These are phyloP conservation scores for Melanaphis sacchari DNA, from an alignment of 1,140 invertebrate genomes.

Conservation along the genomic window DNA sequence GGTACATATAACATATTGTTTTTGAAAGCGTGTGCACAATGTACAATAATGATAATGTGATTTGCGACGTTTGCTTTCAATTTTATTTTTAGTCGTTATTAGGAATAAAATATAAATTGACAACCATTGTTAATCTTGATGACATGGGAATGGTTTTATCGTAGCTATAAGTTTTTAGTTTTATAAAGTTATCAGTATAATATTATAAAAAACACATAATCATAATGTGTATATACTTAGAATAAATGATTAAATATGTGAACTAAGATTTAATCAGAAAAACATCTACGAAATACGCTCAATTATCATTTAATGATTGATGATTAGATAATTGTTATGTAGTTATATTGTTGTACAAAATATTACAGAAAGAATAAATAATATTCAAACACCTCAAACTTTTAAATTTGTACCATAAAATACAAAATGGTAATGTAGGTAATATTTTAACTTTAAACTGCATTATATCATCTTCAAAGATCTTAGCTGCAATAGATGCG, in stretches of 20 bases:
- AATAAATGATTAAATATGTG: neutral
- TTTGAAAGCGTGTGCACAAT: neutral
- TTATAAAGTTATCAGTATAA: neutral
- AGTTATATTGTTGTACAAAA: neutral
- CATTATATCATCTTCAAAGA: neutral
- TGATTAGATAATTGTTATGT: neutral
- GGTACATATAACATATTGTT: neutral
- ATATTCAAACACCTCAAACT: neutral
- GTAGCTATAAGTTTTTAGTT: neutral
- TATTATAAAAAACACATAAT: conserved; percentile 1
- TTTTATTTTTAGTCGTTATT: neutral
- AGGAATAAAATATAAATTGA: conserved; percentile 11
- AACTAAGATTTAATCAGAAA: neutral
- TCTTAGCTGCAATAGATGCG: neutral
- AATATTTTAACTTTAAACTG: neutral
- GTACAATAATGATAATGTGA: neutral
- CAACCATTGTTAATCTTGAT: neutral
- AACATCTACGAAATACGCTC: neutral
- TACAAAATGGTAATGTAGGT: neutral
- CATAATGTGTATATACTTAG: neutral
- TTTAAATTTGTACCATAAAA: neutral
- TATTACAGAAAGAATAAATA: neutral
- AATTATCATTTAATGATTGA: neutral
- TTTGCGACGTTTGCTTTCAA: neutral
- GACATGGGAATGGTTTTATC: neutral